Evolutionary conservation across 2,888 invertebrate species (phyloP).

Genomic region (Antheraea yamamai): DNA sequence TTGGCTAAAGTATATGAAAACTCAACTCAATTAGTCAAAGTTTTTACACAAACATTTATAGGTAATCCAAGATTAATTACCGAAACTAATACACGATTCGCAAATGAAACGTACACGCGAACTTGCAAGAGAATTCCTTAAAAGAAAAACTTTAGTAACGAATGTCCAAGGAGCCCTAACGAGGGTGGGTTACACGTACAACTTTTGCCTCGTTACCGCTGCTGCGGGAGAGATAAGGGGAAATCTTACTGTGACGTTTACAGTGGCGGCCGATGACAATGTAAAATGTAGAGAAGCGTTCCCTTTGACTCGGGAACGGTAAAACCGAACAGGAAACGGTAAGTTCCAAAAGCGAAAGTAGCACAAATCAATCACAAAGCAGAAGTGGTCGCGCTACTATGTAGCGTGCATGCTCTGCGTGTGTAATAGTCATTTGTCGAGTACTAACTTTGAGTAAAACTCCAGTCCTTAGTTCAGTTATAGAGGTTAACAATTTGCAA

Average conservation of each 20-base stretch:
- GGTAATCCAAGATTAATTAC: conserved; percentile 9
- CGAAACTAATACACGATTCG: conserved; percentile 9
- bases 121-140: conserved; percentile 49
- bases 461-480: not conserved
- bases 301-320: not conserved
- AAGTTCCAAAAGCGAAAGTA: not conserved
- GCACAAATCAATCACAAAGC: not conserved
- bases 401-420: not conserved
- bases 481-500: not conserved
- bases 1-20: not conserved
- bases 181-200: conserved; percentile 49
- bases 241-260: conserved; percentile 45
- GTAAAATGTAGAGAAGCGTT: conserved; percentile 46
- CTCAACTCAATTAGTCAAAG: not conserved
- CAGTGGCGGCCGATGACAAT: conserved; percentile 27
- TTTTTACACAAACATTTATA: not conserved
- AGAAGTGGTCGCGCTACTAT: not conserved
- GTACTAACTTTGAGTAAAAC: not conserved
- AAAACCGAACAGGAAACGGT: too few species aligned
- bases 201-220: conserved; percentile 69
- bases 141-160: conserved; percentile 56
- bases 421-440: not conserved
- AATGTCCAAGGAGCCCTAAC: conserved; percentile 58
- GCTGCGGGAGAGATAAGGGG: conserved; percentile 56
- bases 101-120: conserved; percentile 42